These are phyloP conservation scores for Paelopatides confundens DNA, from an alignment of 53 echinoderm and acorn worm genomes.

Conservation along the genomic window DNA sequence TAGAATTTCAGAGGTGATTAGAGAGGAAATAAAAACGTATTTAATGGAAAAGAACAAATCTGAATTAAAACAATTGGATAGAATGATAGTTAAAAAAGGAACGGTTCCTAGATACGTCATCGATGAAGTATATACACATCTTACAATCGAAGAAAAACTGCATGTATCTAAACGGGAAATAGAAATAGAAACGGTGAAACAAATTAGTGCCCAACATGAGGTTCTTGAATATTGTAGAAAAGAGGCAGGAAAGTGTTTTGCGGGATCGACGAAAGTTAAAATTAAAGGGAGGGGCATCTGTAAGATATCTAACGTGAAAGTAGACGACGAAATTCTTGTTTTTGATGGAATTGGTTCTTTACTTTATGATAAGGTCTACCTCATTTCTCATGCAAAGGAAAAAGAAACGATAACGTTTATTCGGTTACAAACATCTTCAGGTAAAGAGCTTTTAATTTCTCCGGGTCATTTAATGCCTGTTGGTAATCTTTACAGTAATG, in stretches of 20 bases:
- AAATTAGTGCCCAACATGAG: background rate
- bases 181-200: background rate
- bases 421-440: background rate
- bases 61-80: no score
- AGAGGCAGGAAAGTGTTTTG: background rate
- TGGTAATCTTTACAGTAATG: background rate
- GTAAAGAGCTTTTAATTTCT: background rate
- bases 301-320: background rate
- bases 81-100: no score
- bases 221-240: background rate
- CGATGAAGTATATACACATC: no score
- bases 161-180: no score
- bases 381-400: background rate
- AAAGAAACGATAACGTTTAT: background rate
- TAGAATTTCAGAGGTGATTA: no score
- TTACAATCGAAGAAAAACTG: no score
- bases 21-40: no score
- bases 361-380: background rate
- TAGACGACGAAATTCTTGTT: background rate
- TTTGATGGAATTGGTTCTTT: background rate
- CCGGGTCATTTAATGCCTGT: background rate
- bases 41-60: no score
- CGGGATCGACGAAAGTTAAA: background rate
- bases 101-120: no score
- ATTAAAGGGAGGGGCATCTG: background rate